Conservation (phyloP, 2,888 invertebrate genomes). For the Notocelia uddmanniana region DNA sequence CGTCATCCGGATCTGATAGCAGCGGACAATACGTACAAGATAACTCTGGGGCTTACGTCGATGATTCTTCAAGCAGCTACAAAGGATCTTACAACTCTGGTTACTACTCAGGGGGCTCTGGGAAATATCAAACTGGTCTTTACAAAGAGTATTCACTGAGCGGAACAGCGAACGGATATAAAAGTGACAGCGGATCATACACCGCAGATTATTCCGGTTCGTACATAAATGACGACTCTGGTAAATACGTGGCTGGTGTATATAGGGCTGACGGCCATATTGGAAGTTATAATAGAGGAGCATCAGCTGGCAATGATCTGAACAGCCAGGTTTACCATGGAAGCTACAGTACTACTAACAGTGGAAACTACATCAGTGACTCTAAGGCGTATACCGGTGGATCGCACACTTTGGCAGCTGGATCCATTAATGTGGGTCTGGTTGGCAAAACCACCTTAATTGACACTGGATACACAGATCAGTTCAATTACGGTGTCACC, state of each 20-base stretch:
- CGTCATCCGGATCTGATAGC: constrained; percentile 56
- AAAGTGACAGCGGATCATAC: constrained; percentile 51
- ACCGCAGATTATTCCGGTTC: constrained; percentile 61
- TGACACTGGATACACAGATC: constrained; percentile 68
- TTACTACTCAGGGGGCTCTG: constrained; percentile 41
- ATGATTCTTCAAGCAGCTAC: constrained; percentile 56
- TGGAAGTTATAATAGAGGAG: constrained; percentile 56
- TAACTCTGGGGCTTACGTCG: constrained; percentile 64
- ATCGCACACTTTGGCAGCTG: constrained; percentile 77
- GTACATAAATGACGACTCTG: constrained; percentile 64
- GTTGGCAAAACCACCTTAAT: constrained; percentile 81
- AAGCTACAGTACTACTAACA: constrained; percentile 66
- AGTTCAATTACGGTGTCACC: constrained; percentile 57
- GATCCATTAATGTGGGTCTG: constrained; percentile 79
- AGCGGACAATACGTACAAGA: constrained; percentile 64
- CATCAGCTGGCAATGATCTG: constrained; percentile 44
- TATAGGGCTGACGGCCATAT: constrained; percentile 69
- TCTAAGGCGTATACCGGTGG: constrained; percentile 69
- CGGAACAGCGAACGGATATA: constrained; percentile 46
- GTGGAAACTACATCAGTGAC: constrained; percentile 69
- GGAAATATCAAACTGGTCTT: constrained; percentile 46
- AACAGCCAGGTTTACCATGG: constrained; percentile 56
- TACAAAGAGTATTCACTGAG: constrained; percentile 44
- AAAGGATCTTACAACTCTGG: constrained; percentile 46
- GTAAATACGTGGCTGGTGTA: constrained; percentile 67